These are phyloP conservation scores for Spilarctia lutea DNA, from an alignment of 2,888 invertebrate species.

Conservation along the genomic window DNA sequence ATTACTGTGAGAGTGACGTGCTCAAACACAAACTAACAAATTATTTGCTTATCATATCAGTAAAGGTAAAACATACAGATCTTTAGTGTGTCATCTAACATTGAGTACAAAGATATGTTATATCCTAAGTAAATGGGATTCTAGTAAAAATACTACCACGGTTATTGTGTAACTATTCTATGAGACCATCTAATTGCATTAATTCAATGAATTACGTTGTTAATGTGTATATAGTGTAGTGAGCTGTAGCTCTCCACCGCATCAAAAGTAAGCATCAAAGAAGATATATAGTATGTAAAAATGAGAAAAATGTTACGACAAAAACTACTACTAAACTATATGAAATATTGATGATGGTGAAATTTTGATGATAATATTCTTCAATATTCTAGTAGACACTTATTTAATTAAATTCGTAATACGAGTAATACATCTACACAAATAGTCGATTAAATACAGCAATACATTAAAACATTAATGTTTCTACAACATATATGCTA, in stretches of 20 bases:
- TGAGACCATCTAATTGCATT: neutral
- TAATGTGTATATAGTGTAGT: too few species aligned
- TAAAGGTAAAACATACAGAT: neutral
- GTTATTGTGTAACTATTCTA: neutral
- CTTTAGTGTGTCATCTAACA: neutral
- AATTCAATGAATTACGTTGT: neutral
- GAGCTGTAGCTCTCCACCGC: neutral
- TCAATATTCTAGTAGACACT: neutral
- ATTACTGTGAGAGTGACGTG: neutral
- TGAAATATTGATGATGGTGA: neutral
- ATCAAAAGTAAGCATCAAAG: neutral
- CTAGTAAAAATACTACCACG: neutral
- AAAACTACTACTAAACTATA: neutral
- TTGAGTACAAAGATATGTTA: neutral
- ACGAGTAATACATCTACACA: neutral
- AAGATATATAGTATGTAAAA: neutral
- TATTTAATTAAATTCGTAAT: neutral
- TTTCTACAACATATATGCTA: neutral
- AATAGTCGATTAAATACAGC: neutral
- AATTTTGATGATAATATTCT: too few species aligned
- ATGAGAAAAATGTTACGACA: neutral
- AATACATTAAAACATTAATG: neutral
- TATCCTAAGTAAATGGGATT: neutral
- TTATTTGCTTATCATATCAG: neutral
- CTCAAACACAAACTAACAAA: neutral